phyloP scores from a whole-genome alignment of 2,888 invertebrate genomes.

The Agonopterix heracliana region DNA sequence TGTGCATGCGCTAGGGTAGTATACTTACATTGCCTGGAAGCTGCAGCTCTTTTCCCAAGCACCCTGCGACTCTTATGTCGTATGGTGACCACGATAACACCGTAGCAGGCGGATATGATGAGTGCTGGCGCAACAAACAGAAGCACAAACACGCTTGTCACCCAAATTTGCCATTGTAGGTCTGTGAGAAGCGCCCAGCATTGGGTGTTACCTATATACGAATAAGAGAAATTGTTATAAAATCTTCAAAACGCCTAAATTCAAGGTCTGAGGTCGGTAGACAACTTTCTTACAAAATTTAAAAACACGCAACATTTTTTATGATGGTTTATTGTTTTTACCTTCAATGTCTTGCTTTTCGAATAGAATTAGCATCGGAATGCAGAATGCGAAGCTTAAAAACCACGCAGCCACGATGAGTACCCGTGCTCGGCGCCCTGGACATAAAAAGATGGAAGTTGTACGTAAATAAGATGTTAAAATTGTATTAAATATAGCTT shows the following conservation, averaged over 20 bases:
- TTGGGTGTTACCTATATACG: slow-evolving; percentile 65
- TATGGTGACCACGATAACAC: slow-evolving; percentile 93
- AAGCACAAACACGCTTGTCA: slow-evolving; percentile 87
- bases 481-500: too few species aligned
- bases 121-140: slow-evolving; percentile 91
- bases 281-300: too few species aligned
- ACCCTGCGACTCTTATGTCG: slow-evolving; percentile 86
- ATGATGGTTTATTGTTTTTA: slow-evolving; percentile 15
- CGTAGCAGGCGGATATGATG: slow-evolving; percentile 93
- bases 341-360: slow-evolving; percentile 66
- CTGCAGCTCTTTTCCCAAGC: slow-evolving; percentile 53
- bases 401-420: slow-evolving; percentile 89
- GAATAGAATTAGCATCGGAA: slow-evolving; percentile 86
- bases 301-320: too few species aligned
- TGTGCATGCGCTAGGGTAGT: not conserved
- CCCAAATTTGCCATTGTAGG: slow-evolving; percentile 88
- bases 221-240: slow-evolving; percentile 2
- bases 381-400: slow-evolving; percentile 86
- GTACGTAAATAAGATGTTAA: too few species aligned
- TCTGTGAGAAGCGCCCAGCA: slow-evolving; percentile 93
- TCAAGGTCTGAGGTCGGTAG: too few species aligned
- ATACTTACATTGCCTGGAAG: slow-evolving; percentile 59
- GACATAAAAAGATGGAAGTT: not conserved
- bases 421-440: slow-evolving; percentile 90
- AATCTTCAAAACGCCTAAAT: too few species aligned